phyloP scores from a whole-genome alignment of 2,888 invertebrate genomes.

The Apodemia mormo region DNA sequence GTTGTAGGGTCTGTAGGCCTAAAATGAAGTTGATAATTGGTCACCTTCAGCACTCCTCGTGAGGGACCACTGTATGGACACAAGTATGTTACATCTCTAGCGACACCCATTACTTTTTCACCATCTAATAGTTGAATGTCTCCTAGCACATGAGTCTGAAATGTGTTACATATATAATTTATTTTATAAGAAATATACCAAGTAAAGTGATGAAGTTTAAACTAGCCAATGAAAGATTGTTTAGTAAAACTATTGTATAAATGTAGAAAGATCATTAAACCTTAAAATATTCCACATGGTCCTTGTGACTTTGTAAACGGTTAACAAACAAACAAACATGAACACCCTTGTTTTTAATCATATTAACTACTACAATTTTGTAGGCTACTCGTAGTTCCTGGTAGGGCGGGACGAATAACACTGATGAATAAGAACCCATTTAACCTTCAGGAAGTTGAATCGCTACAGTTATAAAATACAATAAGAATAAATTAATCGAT shows the following conservation, averaged over 20 bases:
- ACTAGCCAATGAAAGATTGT: too few relatives aligned
- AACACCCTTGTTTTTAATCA: conserved; percentile 57
- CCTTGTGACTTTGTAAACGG: conserved; percentile 61
- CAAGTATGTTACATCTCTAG: conserved; percentile 95
- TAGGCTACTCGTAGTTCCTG: not conserved
- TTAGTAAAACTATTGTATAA: too few relatives aligned
- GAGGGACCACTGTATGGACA: conserved; percentile 97
- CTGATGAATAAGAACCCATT: conserved; percentile 28
- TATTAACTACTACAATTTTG: conserved; percentile 24
- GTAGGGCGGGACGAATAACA: conserved; percentile 11
- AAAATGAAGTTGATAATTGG: conserved; percentile 97
- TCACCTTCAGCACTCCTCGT: conserved; percentile 94
- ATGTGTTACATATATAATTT: not conserved
- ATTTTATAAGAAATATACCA: not conserved
- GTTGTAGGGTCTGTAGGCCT: conserved; percentile 86
- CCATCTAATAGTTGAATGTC: conserved; percentile 91
- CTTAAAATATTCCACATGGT: conserved; percentile 57
- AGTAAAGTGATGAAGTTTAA: not conserved
- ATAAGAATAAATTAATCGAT: conserved; percentile 73
- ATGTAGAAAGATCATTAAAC: conserved; percentile 30
- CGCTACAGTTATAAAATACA: conserved; percentile 54
- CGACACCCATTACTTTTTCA: conserved; percentile 93
- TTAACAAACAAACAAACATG: conserved; percentile 73
- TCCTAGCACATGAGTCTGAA: conserved; percentile 81
- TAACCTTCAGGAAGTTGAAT: conserved; percentile 59